Evolutionary conservation across 2,113 vertebrate species (phyloP).

Genomic region (Acrocephalus arundinaceus): DNA sequence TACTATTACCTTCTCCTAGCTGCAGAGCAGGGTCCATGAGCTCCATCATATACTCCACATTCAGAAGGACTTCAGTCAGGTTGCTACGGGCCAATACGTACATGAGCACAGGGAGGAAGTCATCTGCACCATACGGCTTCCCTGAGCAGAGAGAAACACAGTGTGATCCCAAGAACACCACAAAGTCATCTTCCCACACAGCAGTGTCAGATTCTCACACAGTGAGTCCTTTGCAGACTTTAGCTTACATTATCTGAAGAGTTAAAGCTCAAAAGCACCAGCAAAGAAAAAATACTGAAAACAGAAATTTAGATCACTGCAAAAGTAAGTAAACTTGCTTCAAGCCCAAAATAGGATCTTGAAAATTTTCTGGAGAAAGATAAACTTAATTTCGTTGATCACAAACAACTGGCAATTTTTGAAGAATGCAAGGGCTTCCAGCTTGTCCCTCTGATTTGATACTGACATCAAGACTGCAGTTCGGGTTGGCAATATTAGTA

Average conservation of each 20-base stretch:
- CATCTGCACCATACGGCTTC: slow-evolving; percentile 89
- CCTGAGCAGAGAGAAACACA: slow-evolving; percentile 72
- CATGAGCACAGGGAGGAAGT: slow-evolving; percentile 98
- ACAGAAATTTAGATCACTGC: not conserved
- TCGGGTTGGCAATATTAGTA: not conserved
- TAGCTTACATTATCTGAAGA: not conserved
- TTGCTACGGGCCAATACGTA: slow-evolving; percentile 93
- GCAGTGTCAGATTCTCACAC: not conserved
- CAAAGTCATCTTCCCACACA: not conserved
- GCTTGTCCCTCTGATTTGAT: not conserved
- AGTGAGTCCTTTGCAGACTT: not conserved
- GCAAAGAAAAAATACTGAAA: not conserved
- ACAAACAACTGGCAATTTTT: not conserved
- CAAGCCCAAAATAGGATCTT: not conserved
- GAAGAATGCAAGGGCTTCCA: not conserved
- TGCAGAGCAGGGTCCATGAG: slow-evolving; percentile 95
- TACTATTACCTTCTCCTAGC: slow-evolving; percentile 88
- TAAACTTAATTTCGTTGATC: not conserved
- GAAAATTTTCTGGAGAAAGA: not conserved
- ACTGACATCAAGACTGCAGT: not conserved
- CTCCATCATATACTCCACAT: slow-evolving; percentile 99
- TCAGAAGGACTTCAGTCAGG: slow-evolving; percentile 82
- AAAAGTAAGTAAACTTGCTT: not conserved
- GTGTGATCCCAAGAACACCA: not conserved
- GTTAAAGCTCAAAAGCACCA: not conserved